Conservation (phyloP, 2,113 vertebrate species). For the Stictonetta naevosa region DNA sequence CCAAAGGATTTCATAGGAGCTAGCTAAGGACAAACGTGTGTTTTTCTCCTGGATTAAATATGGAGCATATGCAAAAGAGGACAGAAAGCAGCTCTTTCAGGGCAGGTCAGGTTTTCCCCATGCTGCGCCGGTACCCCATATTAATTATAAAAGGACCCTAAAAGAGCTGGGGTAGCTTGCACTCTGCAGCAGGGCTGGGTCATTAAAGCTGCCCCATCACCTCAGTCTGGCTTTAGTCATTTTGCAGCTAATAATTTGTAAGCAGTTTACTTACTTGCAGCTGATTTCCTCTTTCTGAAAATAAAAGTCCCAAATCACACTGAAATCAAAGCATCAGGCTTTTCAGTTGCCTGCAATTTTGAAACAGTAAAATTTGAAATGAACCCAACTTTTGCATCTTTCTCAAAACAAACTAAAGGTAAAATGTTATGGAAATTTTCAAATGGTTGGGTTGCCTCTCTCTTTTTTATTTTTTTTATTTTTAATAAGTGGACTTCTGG, state of each 20-base stretch:
- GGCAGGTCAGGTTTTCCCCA: neutral
- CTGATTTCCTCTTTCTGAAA: neutral
- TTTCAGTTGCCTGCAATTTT: neutral
- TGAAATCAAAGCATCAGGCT: neutral
- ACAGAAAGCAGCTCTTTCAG: fast-evolving
- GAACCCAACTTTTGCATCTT: neutral
- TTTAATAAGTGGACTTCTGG: neutral
- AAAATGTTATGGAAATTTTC: neutral
- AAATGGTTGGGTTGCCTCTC: neutral
- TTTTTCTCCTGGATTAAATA: neutral
- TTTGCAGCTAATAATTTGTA: neutral
- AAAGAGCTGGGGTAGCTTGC: neutral
- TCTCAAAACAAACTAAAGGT: neutral
- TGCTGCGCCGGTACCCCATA: fast-evolving
- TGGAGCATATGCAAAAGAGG: neutral
- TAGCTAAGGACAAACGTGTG: neutral
- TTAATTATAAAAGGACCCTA: neutral
- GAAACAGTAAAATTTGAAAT: neutral
- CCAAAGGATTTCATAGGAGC: neutral
- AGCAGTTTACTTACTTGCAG: neutral
- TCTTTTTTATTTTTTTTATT: neutral
- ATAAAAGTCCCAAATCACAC: neutral
- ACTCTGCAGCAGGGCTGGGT: neutral
- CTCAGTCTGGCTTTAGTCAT: neutral
- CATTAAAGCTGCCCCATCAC: neutral